phyloP scores from a whole-genome alignment of 2,113 vertebrate species.

The Campylomormyrus tamandua region DNA sequence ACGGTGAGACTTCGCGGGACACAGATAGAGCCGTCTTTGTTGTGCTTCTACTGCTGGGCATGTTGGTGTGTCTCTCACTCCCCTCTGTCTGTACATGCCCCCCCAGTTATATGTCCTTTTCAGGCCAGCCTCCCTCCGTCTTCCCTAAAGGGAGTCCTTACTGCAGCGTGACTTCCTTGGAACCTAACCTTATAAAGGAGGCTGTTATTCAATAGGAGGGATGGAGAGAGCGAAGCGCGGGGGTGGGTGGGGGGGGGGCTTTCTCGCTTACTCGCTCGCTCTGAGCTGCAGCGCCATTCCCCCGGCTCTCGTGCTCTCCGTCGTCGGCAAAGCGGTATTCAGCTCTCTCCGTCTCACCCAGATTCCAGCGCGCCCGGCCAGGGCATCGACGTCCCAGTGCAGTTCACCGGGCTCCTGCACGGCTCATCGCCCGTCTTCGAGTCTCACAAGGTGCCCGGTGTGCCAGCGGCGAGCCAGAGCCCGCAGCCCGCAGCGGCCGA shows the following conservation, averaged over 20 bases:
- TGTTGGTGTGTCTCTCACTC: slow-evolving; percentile 18
- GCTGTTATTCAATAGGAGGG: slow-evolving; percentile 18
- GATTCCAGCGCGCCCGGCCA: slow-evolving; percentile 60
- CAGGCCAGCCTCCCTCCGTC: not conserved
- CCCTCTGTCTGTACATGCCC: slow-evolving; percentile 1
- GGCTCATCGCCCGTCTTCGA: slow-evolving; percentile 93
- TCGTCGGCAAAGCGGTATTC: not conserved
- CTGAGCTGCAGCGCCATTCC: not conserved
- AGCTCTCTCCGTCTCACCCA: slow-evolving; percentile 30
- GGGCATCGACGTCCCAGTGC: slow-evolving; percentile 77
- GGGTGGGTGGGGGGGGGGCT: slow-evolving; percentile 11
- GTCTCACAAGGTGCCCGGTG: slow-evolving; percentile 59
- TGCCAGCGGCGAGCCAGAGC: slow-evolving; percentile 29
- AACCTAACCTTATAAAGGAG: slow-evolving; percentile 24
- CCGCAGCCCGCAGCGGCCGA: slow-evolving; percentile 3
- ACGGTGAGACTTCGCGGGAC: not conserved
- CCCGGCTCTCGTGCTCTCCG: slow-evolving; percentile 34
- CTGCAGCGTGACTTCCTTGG: slow-evolving; percentile 35
- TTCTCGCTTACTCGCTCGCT: not conserved
- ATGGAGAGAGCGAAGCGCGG: not conserved
- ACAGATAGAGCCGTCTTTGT: not conserved
- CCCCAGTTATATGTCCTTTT: not conserved
- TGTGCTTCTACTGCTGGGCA: not conserved
- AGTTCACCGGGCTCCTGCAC: slow-evolving; percentile 92
- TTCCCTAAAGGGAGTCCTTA: slow-evolving; percentile 27